phyloP scores from a whole-genome alignment of 1,140 invertebrate species.

The Penaeus indicus region DNA sequence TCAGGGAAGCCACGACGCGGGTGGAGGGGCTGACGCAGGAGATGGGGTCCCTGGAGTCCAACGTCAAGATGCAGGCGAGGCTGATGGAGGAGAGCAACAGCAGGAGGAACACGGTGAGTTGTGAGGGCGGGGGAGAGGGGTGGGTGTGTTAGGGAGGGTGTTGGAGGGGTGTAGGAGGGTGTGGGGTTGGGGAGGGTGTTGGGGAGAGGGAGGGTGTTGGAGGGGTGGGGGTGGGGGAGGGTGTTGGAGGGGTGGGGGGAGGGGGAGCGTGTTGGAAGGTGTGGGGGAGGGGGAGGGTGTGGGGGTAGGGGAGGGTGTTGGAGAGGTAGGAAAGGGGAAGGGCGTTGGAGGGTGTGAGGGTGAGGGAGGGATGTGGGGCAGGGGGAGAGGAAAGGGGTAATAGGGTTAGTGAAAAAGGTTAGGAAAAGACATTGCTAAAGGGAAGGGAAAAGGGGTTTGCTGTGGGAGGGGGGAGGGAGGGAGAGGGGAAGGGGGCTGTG shows the following conservation, averaged over 20 bases:
- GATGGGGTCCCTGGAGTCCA: conserved; percentile 59
- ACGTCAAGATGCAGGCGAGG: conserved; percentile 59
- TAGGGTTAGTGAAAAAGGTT: too few species aligned
- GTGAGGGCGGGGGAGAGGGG: background rate
- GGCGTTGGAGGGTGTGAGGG: too few species aligned
- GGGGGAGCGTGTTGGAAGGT: too few species aligned
- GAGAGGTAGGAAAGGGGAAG: too few species aligned
- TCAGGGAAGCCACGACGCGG: conserved; percentile 68
- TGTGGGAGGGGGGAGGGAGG: conserved; percentile 11
- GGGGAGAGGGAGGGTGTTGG: background rate
- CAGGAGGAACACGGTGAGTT: conserved; percentile 27
- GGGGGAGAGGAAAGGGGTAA: too few species aligned
- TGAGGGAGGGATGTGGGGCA: too few species aligned
- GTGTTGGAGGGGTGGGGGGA: too few species aligned
- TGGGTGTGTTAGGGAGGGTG: too few species aligned
- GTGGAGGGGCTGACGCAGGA: conserved; percentile 68
- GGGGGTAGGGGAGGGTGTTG: too few species aligned
- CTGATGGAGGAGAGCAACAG: conserved; percentile 62
- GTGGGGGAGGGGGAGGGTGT: too few species aligned
- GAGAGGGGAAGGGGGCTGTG: background rate
- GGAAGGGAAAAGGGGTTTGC: background rate
- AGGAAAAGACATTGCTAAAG: background rate
- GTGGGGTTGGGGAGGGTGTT: too few species aligned
- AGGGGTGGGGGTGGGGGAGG: background rate
- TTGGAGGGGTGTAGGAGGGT: too few species aligned